A percentile compares a stretch with the other conserved stretches of the same genome.
These are phyloP conservation scores for Chrysodeixis includens DNA, from an alignment of 2,888 invertebrate genomes.

Conservation along the genomic window DNA sequence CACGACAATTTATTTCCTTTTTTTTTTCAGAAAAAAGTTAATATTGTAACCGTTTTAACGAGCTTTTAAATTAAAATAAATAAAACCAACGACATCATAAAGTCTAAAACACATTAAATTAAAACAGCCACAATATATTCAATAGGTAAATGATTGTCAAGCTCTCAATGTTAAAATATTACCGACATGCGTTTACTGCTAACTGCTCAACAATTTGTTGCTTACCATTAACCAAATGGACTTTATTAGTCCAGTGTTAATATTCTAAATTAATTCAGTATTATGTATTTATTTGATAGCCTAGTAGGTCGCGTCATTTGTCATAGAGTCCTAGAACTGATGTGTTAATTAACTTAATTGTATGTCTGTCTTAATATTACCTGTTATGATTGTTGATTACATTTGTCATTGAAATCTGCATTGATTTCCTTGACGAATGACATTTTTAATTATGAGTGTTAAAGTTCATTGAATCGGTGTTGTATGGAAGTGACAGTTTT, in stretches of 20 bases:
- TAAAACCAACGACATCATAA: background rate
- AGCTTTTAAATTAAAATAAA: no score
- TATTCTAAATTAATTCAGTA: constrained; percentile 42
- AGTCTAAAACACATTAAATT: constrained; percentile 6
- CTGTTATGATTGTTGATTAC: background rate
- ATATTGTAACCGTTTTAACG: no score
- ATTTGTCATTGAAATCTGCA: no score
- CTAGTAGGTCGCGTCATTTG: constrained; percentile 42
- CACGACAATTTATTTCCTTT: no score
- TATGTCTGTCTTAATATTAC: background rate
- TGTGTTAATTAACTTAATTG: background rate
- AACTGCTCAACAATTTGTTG: constrained; percentile 43
- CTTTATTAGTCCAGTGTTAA: constrained; percentile 23
- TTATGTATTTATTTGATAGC: constrained; percentile 39
- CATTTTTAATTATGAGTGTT: no score
- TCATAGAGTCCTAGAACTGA: constrained; percentile 16
- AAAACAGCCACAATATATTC: constrained; percentile 17
- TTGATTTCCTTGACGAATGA: no score
- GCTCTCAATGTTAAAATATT: constrained; percentile 27
- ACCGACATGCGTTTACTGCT: constrained; percentile 19
- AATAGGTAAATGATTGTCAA: constrained; percentile 39
- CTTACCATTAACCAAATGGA: constrained; percentile 36
- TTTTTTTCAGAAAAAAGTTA: no score
- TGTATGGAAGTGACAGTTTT: no score
- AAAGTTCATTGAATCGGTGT: no score